Evolutionary conservation across 2,888 invertebrate genomes (phyloP).

Genomic region (Rhamphomyia laevipes): DNA sequence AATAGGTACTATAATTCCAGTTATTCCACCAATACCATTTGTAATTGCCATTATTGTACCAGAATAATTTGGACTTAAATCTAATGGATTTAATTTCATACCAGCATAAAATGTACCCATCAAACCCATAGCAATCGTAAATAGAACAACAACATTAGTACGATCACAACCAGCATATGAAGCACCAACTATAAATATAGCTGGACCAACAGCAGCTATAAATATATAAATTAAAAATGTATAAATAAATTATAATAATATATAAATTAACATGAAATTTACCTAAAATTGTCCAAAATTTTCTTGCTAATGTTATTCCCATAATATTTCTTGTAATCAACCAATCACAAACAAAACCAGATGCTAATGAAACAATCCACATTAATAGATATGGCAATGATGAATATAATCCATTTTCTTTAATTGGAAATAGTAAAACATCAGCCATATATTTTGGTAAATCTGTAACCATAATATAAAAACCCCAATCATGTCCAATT

Average conservation of each 20-base stretch:
- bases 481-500: conserved; percentile 54
- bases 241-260: background rate
- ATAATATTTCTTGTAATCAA: conserved; percentile 48
- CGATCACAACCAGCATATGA: conserved; percentile 55
- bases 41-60: conserved; percentile 57
- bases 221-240: conserved; percentile 7
- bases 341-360: conserved; percentile 57
- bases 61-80: conserved; percentile 53
- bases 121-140: conserved; percentile 55
- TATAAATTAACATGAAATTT: conserved; percentile 18
- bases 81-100: conserved; percentile 56
- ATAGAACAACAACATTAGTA: conserved; percentile 45
- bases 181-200: conserved; percentile 53
- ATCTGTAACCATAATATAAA: conserved; percentile 53
- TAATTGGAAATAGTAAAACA: conserved; percentile 47
- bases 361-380: conserved; percentile 47
- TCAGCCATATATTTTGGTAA: conserved; percentile 52
- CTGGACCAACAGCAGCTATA: conserved; percentile 54
- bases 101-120: conserved; percentile 62
- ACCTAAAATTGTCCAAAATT: conserved; percentile 58
- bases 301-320: conserved; percentile 45
- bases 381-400: conserved; percentile 49
- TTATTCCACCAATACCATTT: conserved; percentile 58
- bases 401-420: conserved; percentile 47
- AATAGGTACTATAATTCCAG: conserved; percentile 57